A percentile compares a stretch with the other conserved stretches of the same genome.
Evolutionary conservation across 2,113 vertebrate genomes (phyloP).

Genomic region (Cyrtonyx montezumae): DNA sequence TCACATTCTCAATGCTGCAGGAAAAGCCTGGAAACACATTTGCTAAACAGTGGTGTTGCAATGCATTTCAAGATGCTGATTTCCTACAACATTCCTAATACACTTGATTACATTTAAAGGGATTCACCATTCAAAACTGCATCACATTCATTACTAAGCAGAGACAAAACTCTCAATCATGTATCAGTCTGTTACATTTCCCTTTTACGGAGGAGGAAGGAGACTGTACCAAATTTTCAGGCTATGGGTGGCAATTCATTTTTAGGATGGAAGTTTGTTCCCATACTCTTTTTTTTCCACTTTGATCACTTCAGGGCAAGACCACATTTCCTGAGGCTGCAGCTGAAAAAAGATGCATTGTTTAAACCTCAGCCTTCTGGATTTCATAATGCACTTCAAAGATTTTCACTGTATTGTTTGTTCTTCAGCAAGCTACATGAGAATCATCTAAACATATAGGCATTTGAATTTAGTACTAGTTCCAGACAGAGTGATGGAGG

Average conservation of each 20-base stretch:
- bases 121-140: not conserved
- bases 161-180: not conserved
- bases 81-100: not conserved
- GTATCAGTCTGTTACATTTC: accelerated
- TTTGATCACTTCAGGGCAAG: not conserved
- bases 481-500: not conserved
- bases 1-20: not conserved
- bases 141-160: not conserved
- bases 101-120: not conserved
- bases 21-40: not conserved
- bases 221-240: not conserved
- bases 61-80: not conserved
- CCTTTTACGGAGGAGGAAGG: not conserved
- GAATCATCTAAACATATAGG: not conserved
- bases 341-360: not conserved
- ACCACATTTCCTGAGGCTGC: not conserved
- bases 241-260: not conserved
- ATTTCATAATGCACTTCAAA: not conserved
- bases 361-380: not conserved
- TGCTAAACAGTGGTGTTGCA: not conserved
- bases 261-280: not conserved
- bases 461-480: not conserved
- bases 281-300: not conserved
- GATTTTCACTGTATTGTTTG: not conserved
- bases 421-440: not conserved